Base-by-base conservation (phyloP, 2,113 vertebrate species). In the Salvator merianae region DNA sequence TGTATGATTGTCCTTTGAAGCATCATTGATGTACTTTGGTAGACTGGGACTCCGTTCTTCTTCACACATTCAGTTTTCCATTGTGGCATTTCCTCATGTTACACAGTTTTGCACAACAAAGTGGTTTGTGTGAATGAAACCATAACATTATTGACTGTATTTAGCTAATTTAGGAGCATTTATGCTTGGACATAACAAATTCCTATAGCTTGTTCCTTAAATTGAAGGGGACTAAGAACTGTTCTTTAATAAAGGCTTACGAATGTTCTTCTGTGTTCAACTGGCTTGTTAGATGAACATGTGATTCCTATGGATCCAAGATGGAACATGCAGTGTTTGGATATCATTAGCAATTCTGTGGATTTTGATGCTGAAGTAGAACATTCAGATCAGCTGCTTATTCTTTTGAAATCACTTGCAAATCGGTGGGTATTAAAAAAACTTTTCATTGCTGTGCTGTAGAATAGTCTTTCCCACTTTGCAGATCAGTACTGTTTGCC, bases 261-360 rank as follows among this genome's bases (percentile, higher is more conserved):
- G 69, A 73, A 13, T 22, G 3, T 40, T 72, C 2, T 53, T 55
- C 32, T 30, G 20, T 87, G 40, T 43, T n/a, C 8, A 66, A 40
- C 20, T 92, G 3, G 62, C 50, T 87, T 89, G 73, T 18, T 88
- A 99, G 99, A 99, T 95, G 98, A 98, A 81, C 97, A 96, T 89
- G 96, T 97, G 91, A 97, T 98, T 79, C 95, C 97, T 87, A 91
- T 98, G 91, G 98, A 99, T 90, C 98, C 98, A 94, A 97, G 99
- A 20, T 99, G 99, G 98, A 99, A 99, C 91, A 97, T 98, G 91
- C 99, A 99, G 76, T 96, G 98, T 89, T 94, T 99, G 94, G 97
- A 99, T 84, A 97, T 98, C 83, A 91, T 98, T 84, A 97, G 95
- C 86, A 99, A 97, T 95, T 98, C 98, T 0, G 91, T 97, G 90